Evolutionary conservation across 2,888 invertebrate genomes (phyloP), one percentile per base, ranked within the genome.

Genomic region (Ophraella communa): DNA sequence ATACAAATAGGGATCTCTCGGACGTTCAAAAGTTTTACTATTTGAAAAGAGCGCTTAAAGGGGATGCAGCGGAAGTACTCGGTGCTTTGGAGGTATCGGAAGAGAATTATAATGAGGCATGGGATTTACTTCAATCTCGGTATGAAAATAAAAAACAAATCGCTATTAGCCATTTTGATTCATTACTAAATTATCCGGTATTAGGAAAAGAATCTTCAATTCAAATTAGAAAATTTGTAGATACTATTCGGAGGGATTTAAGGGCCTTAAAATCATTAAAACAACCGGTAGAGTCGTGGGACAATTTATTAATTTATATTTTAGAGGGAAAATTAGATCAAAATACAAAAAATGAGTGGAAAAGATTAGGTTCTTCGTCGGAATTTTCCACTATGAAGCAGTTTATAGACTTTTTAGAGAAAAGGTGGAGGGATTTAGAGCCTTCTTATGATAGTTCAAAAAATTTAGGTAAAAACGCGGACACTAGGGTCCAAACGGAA

Each of bases 21-120:
- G 49, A 47, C 5, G 58, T 61, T 23, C 58, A 66, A 30, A 68
- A 27, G 8, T 27, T 27, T 4, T 27, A 27, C 8, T 27, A 27
- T 27, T 27, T 27, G 8, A 27, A 27, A 27, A 27, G 8, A 4
- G 27, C 27, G 27, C 27, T 27, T 27, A 27, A 27, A 8, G 27
- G 27, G 27, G 27, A 27, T 8, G 27, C 27, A 1, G 27, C 27
- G 7, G 7, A 27, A 27, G 27, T 39, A 39, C 10, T 3, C 39
- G n/a, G n/a, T 39, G 10, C n/a, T 11, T 54, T 53, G 33, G 53
- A 45, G 17, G 35, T 62, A 3, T 54, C 45, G n/a, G 45, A 53
- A 45, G 20, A 30, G 44, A 54, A 54, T 54, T 61, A 54, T n/a
- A 53, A 21, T 14, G 54, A 39, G 33, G 54, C 54, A 21, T 62